These are phyloP conservation scores for Crenichthys baileyi DNA, from an alignment of 2,797 vertebrate genomes.

Conservation along the genomic window DNA sequence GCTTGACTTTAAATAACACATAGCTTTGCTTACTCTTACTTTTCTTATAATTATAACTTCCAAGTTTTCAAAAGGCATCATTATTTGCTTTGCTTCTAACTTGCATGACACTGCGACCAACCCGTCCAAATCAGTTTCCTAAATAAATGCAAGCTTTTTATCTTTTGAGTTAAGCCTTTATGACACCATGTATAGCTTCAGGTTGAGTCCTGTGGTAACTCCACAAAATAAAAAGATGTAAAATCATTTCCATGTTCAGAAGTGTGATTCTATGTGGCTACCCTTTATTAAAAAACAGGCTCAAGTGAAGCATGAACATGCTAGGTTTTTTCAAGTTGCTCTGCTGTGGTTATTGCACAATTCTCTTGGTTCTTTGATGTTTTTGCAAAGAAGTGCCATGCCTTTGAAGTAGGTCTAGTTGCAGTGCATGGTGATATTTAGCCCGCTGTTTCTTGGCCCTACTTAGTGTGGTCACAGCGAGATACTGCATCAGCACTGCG, in stretches of 20 bases:
- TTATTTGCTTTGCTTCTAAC: neutral
- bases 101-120: neutral
- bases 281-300: constrained; percentile 7
- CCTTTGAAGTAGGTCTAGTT: constrained; percentile 72
- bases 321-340: constrained; percentile 31
- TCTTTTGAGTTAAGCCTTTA: neutral
- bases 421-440: constrained; percentile 38
- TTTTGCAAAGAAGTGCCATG: constrained; percentile 64
- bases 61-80: neutral
- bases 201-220: neutral
- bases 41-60: neutral
- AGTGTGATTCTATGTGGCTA: constrained; percentile 24
- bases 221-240: neutral
- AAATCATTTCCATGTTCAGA: constrained; percentile 20
- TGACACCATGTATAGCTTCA: neutral
- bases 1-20: neutral
- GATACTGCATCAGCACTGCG: constrained; percentile 53
- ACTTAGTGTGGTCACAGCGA: constrained; percentile 61
- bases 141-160: neutral
- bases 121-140: neutral
- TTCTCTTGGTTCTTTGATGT: constrained; percentile 72
- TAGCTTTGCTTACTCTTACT: too few species aligned
- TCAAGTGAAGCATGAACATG: constrained; percentile 53
- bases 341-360: constrained; percentile 71
- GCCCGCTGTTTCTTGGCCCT: constrained; percentile 47